Evolutionary conservation across 1,140 invertebrate genomes (phyloP), one percentile per base, ranked within the genome.

Genomic region (Ceratosolen solmsi): DNA sequence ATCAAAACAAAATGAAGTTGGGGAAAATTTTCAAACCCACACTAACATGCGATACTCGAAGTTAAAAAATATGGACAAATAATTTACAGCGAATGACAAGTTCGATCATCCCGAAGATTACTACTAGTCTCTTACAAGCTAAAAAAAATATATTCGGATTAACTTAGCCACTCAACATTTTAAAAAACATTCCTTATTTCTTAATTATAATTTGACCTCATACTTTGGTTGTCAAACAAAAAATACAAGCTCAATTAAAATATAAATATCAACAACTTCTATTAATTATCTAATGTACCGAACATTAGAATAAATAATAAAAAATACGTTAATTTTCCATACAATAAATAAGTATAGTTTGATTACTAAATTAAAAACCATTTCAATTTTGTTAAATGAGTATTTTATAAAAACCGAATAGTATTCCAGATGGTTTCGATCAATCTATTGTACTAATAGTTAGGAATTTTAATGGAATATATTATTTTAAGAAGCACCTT

Each of bases 91-190:
- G 83, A 84, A 88, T 88, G 81, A 88, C 88, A 90, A 84, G 84
- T 89, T 88, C 86, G 86, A 89, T 89, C 84, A 88, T 87, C 87
- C 85, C 77, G 82, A 85, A 83, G 75, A 78, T 56, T 60, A 27
- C 33, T 51, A 60, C 60, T 30, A 41, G 68, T 54, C 33, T 33
- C 73, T 81, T 82, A 82, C 25, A 63, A 17, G 9, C 79, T 80
- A 80, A 65, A 41, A 79, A 73, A 80, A 58, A 41, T 74, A 80
- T 68, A 41, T 63, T 7, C 11, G 33, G 56, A 76, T 84, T n/a
- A 82, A 68, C 13, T 30, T 49, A 79, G 36, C 71, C 27, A 58
- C 20, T 74, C 41, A 41, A 65, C 27, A 74, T 73, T 63, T 33
- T 60, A 79, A 15, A 54, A 71, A 70, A 33, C 13, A 22, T 11